phyloP scores from a whole-genome alignment of 2,888 invertebrate genomes.

The Cordilura impudica region DNA sequence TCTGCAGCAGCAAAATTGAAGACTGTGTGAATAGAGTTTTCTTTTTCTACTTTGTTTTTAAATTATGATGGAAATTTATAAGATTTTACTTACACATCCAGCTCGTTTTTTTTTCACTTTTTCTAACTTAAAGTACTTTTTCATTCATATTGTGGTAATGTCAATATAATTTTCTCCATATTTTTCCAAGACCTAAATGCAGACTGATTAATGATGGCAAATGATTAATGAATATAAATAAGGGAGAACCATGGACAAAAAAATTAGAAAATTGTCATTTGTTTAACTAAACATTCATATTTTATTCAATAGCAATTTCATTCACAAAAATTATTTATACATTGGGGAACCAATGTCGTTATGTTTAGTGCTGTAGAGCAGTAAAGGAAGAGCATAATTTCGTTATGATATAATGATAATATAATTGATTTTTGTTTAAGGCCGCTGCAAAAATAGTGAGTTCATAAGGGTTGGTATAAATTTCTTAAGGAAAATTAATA shows the following conservation, averaged over 20 bases:
- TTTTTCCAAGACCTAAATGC: slow-evolving; percentile 33
- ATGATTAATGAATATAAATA: slow-evolving; percentile 56
- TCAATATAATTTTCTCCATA: slow-evolving; percentile 30
- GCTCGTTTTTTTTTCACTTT: neutral
- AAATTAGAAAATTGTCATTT: slow-evolving; percentile 28
- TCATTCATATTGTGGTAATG: slow-evolving; percentile 50
- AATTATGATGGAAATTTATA: slow-evolving; percentile 58
- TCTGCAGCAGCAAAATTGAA: neutral
- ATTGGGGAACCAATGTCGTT: neutral
- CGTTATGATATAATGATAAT: slow-evolving; percentile 22
- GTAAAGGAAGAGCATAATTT: neutral
- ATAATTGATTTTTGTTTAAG: slow-evolving; percentile 23
- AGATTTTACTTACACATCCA: neutral
- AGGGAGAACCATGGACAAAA: neutral
- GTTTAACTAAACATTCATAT: slow-evolving; percentile 44
- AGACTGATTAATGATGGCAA: slow-evolving; percentile 60
- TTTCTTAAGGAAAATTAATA: no score
- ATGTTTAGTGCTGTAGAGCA: neutral
- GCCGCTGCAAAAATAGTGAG: no score
- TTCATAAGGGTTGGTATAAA: no score
- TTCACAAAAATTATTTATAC: slow-evolving; percentile 23
- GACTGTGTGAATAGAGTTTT: slow-evolving; percentile 6
- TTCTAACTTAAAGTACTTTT: neutral
- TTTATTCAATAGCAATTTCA: slow-evolving; percentile 30
- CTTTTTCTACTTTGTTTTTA: slow-evolving; percentile 24